Base-by-base conservation (phyloP, 2,888 invertebrate species). In the Stenolophus ochropezus region DNA sequence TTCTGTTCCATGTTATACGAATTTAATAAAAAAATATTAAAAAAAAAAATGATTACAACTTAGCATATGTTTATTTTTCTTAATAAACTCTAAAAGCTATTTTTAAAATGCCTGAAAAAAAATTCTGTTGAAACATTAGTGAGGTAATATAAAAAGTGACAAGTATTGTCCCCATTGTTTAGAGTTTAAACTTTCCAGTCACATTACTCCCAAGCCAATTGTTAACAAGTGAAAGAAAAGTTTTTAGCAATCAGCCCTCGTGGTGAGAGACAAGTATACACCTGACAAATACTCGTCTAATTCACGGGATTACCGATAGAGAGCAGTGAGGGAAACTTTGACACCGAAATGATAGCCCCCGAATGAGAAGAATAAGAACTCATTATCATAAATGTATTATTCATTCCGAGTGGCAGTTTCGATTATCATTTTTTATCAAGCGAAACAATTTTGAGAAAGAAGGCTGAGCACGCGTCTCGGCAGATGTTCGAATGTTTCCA, bases 361-460 rank as follows among this genome's bases (percentile, higher is more conserved):
- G 21, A 71, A 47, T 42, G 21, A 71, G 33, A 47, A 71, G 33
- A 65, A 65, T 33, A 65, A 65, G 33, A 65, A n/a, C 49, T 65
- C 56, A 80, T 80, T 80, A 80, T 49, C 80, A 80, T 80, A 80
- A 80, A 80, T 80, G 80, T 80, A 56, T 80, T 80, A 80, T 80
- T 80, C 80, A 80, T 80, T 80, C 27, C 80, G 73, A 80, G 71
- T 80, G 80, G 80, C 73, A 73, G 80, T 80, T 71, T 80, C 80
- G 80, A 80, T 80, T 80, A 80, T 80, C 80, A 80, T 80, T 80
- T 80, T 80, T 80, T 80, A 80, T 80, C 80, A 71, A 73, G 56
- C 80, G 73, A 80, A 80, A 80, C 80, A 80, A 80, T 80, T 80
- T 80, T 71, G 73, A 42, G 42, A 53, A 27, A 20, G 80, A 73